phyloP scores from a whole-genome alignment of 2,797 vertebrate species.

The Micropoecilia bifurca region DNA sequence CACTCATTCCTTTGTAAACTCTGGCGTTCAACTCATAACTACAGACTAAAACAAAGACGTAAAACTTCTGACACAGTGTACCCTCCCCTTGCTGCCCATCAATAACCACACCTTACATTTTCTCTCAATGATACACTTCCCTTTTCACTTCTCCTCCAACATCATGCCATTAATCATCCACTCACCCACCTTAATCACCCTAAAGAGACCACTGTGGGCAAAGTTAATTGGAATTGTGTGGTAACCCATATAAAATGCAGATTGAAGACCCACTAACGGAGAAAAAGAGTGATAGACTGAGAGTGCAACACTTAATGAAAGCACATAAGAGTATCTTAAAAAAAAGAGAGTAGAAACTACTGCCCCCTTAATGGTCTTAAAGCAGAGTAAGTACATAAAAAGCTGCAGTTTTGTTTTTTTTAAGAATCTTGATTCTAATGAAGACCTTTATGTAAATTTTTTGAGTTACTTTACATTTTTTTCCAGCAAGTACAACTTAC shows the following conservation, averaged over 20 bases:
- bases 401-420: neutral
- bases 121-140: conserved; percentile 19
- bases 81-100: neutral
- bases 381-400: neutral
- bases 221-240: conserved; percentile 53
- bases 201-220: conserved; percentile 22
- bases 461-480: neutral
- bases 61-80: neutral
- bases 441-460: neutral
- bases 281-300: conserved; percentile 27
- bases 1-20: neutral
- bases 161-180: conserved; percentile 31
- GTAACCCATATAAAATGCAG: conserved; percentile 46
- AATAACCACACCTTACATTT: neutral
- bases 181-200: conserved; percentile 29
- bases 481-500: neutral
- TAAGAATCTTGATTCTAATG: neutral
- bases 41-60: neutral
- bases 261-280: conserved; percentile 47
- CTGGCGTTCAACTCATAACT: neutral
- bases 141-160: conserved; percentile 28
- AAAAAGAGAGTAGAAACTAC: neutral
- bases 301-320: conserved; percentile 16
- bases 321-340: conserved; percentile 10
- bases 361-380: neutral